phyloP scores from a whole-genome alignment of 2,888 invertebrate genomes.

The Euzetes globulus region DNA sequence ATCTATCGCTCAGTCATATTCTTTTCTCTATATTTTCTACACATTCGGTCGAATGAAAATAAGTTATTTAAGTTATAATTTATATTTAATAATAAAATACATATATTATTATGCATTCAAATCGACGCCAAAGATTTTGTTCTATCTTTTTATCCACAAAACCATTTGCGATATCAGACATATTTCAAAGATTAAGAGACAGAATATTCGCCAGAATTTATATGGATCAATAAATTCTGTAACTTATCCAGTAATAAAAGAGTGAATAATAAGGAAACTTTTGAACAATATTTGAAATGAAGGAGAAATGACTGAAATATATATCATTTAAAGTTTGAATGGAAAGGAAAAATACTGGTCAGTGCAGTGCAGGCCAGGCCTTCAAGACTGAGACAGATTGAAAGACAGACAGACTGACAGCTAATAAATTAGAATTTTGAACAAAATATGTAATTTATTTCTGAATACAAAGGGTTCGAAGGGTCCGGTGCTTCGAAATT shows the following conservation, averaged over 20 bases:
- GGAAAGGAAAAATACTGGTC: no score
- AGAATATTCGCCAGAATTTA: not conserved
- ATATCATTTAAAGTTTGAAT: not conserved
- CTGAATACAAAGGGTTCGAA: no score
- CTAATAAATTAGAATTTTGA: no score
- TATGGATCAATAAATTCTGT: not conserved
- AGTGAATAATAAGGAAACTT: no score
- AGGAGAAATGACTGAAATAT: not conserved
- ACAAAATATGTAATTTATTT: no score
- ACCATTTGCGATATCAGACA: not conserved
- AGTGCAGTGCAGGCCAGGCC: no score
- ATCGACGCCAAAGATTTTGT: conserved; percentile 17
- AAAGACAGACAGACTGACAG: no score
- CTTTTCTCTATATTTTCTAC: not conserved
- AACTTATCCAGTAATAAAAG: not conserved
- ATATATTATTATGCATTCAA: conserved; percentile 24
- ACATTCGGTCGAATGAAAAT: not conserved
- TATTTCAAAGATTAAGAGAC: not conserved
- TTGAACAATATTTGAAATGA: no score
- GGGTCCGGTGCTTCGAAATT: no score
- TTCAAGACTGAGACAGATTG: no score
- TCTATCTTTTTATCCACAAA: not conserved
- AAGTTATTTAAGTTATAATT: not conserved
- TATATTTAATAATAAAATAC: not conserved
- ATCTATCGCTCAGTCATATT: conserved; percentile 9